A percentile compares a stretch with the other conserved stretches of the same genome.
Evolutionary conservation across 2,797 vertebrate genomes (phyloP).

Genomic region (Mus minutoides): DNA sequence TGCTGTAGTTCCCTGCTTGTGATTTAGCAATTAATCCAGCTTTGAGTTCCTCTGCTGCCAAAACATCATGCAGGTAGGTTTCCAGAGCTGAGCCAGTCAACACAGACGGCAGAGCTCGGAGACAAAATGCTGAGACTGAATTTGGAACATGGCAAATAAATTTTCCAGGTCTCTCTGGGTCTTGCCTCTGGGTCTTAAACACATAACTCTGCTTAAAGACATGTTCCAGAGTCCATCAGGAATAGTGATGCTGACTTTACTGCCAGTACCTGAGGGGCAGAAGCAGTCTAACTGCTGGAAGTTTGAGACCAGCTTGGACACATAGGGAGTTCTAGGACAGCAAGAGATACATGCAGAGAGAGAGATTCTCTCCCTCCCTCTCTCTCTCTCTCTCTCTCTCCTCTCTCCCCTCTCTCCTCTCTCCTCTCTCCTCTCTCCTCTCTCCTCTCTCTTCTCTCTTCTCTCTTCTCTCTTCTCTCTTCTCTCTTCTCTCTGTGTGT

Average conservation of each 20-base stretch:
- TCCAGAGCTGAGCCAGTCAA: constrained; percentile 51
- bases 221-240: not conserved
- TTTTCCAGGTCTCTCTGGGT: constrained; percentile 50
- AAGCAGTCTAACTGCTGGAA: not conserved
- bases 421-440: too few species aligned
- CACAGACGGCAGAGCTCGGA: constrained; percentile 9
- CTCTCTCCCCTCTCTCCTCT: too few species aligned
- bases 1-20: constrained; percentile 35
- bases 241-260: not conserved
- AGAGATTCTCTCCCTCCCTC: not conserved
- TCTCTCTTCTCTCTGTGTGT: too few species aligned
- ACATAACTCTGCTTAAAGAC: constrained; percentile 57
- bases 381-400: too few species aligned
- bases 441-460: too few species aligned
- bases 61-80: constrained; percentile 52
- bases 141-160: constrained; percentile 54
- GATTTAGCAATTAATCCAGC: constrained; percentile 57
- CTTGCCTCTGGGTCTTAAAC: constrained; percentile 39
- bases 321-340: not conserved
- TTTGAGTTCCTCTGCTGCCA: constrained; percentile 55
- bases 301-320: not conserved
- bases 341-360: not conserved
- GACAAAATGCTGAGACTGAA: constrained; percentile 52
- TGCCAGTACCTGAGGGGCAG: not conserved
- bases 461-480: too few species aligned